Evolutionary conservation across 2,113 vertebrate genomes (phyloP), one percentile per base, ranked within the genome.

Genomic region (Mobula hypostoma): DNA sequence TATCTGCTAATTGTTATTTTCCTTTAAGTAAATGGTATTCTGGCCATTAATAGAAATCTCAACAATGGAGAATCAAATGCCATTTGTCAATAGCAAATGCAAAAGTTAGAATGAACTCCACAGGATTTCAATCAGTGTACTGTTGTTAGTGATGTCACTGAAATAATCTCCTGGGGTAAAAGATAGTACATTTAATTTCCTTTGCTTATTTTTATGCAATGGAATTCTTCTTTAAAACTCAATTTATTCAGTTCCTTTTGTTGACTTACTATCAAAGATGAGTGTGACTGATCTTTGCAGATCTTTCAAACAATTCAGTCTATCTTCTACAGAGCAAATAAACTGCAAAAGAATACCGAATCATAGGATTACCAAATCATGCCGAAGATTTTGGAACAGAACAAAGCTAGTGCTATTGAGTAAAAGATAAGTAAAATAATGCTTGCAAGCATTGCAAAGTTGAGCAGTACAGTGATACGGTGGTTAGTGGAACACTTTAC

Each of bases 301-400:
- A 17, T 7, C 63, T 87, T n/a, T 63, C 27, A 83, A n/a, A 61
- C 58, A 63, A 66, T n/a, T 88, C 85, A 36, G n/a, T 17, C n/a
- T n/a, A 79, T 79, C n/a, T 88, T 88, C 58, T 29, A 88, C 85
- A 88, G 85, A 32, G 29, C 58, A 66, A 88, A 88, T 32, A 15
- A 7, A 63, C 32, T 14, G n/a, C 29, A 12, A 32, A 66, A 15
- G 15, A 29, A n/a, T 11, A 63, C 8, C 4, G 29, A 32, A 88
- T 7, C 12, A 27, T 63, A 48, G 29, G 15, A 29, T 15, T 11
- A 63, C 8, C 4, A 15, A 32, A 88, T 7, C 12, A 27, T 63
- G 58, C n/a, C 12, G 63, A 58, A 12, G 63, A 32, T 32, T 88
- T 15, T 29, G 24, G 40, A 27, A 24, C 19, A 19, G 80, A 56